phyloP scores from a whole-genome alignment of 2,888 invertebrate genomes.

The Melieria picta region DNA sequence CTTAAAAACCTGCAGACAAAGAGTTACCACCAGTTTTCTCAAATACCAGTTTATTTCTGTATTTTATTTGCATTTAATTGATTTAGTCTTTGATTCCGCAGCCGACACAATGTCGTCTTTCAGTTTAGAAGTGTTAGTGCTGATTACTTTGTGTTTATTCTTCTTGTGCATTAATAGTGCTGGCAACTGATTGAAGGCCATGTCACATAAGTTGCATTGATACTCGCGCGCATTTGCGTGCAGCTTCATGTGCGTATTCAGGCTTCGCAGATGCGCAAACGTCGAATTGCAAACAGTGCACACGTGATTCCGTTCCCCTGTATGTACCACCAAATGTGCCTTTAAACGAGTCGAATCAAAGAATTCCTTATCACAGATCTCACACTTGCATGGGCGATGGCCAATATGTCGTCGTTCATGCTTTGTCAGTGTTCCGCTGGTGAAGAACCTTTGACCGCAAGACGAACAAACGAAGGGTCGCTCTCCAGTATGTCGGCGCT shows the following conservation, averaged over 20 bases:
- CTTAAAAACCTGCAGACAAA: too few species aligned
- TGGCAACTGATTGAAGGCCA: constrained; percentile 24
- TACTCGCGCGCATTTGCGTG: constrained; percentile 21
- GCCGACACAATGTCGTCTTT: too few species aligned
- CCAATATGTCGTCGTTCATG: constrained; percentile 19
- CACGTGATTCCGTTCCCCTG: constrained; percentile 19
- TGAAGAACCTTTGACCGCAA: constrained; percentile 18
- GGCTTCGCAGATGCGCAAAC: constrained; percentile 13
- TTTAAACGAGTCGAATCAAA: constrained; percentile 1
- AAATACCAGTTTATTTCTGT: too few species aligned
- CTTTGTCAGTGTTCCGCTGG: constrained; percentile 7
- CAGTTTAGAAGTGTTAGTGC: too few species aligned
- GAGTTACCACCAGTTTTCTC: too few species aligned
- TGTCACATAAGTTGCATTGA: constrained; percentile 19
- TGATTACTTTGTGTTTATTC: constrained; percentile 16
- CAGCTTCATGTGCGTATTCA: constrained; percentile 23
- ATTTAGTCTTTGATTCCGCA: too few species aligned
- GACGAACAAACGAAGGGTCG: constrained; percentile 22
- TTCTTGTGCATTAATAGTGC: constrained; percentile 21
- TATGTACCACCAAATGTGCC: constrained; percentile 17
- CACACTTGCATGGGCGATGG: constrained; percentile 14
- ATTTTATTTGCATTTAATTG: too few species aligned
- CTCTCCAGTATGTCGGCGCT: constrained; percentile 18
- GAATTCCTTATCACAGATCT: constrained; percentile 22
- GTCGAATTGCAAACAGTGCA: constrained; percentile 17